A percentile compares a stretch with the other conserved stretches of the same genome.
phyloP scores from a whole-genome alignment of 2,888 invertebrate species.

The Habroteleia sp. region DNA sequence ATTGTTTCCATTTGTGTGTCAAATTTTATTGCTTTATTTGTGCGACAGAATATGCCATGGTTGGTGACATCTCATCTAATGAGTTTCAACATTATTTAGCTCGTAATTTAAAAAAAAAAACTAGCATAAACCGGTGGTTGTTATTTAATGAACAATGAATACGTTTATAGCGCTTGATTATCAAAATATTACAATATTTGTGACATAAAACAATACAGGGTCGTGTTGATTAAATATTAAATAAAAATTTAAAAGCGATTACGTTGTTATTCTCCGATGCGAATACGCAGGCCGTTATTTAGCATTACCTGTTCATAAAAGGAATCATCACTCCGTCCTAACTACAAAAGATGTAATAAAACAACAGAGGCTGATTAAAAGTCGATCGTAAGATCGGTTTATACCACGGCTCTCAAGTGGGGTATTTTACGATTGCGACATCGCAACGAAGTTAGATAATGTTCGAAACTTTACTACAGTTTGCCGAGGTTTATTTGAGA shows the following conservation, averaged over 20 bases:
- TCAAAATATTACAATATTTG: slow-evolving; percentile 1
- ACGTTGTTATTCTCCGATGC: slow-evolving; percentile 17
- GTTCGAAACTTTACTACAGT: slow-evolving; percentile 63
- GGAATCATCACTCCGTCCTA: slow-evolving; percentile 19
- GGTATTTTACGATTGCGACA: slow-evolving; percentile 50
- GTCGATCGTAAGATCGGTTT: slow-evolving; percentile 68
- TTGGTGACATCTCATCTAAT: slow-evolving; percentile 28
- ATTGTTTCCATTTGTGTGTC: slow-evolving; percentile 63
- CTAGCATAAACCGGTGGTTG: not conserved
- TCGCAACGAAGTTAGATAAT: slow-evolving; percentile 49
- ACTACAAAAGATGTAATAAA: slow-evolving; percentile 46
- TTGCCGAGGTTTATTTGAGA: slow-evolving; percentile 61
- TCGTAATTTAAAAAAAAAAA: slow-evolving; percentile 1
- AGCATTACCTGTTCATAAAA: slow-evolving; percentile 41
- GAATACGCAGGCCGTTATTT: slow-evolving; percentile 14
- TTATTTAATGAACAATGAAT: not conserved
- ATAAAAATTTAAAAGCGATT: slow-evolving; percentile 31
- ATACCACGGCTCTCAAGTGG: slow-evolving; percentile 43
- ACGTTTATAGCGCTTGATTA: not conserved
- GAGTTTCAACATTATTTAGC: slow-evolving; percentile 28
- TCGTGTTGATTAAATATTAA: slow-evolving; percentile 20
- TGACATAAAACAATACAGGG: not conserved
- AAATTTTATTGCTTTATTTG: slow-evolving; percentile 30
- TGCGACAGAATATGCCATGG: slow-evolving; percentile 2
- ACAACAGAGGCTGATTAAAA: slow-evolving; percentile 64